Conservation (phyloP, 2,113 vertebrate genomes). For the Phaethon lepturus region DNA sequence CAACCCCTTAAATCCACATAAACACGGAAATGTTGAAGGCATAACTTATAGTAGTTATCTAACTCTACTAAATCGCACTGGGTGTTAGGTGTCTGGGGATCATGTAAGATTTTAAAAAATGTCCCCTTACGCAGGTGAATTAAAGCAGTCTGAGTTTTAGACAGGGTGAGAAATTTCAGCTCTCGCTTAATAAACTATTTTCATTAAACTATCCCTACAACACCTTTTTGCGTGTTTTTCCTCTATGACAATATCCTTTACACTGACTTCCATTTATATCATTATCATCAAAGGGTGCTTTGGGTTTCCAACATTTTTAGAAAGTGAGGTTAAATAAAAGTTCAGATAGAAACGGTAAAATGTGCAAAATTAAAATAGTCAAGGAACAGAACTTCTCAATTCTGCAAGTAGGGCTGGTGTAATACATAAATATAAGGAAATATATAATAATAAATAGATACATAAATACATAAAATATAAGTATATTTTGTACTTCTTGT, state of each 20-base stretch:
- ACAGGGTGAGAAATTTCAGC: background rate
- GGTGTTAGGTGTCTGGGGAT: rapidly evolving
- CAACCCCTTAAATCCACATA: background rate
- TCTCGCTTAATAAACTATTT: background rate
- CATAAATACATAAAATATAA: background rate
- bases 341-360: background rate
- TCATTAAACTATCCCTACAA: background rate
- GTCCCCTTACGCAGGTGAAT: background rate
- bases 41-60: background rate
- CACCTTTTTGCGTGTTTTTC: background rate
- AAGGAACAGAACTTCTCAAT: background rate
- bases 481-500: background rate
- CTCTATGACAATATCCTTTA: background rate
- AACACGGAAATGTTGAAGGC: background rate
- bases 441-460: background rate
- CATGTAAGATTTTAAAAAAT: background rate
- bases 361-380: background rate
- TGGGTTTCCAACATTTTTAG: background rate
- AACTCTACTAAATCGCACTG: background rate
- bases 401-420: background rate
- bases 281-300: background rate
- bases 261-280: background rate
- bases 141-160: background rate
- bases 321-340: background rate
- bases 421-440: background rate